Base-by-base conservation (phyloP, 2,797 vertebrate species). In the Diglossa cyanea region DNA sequence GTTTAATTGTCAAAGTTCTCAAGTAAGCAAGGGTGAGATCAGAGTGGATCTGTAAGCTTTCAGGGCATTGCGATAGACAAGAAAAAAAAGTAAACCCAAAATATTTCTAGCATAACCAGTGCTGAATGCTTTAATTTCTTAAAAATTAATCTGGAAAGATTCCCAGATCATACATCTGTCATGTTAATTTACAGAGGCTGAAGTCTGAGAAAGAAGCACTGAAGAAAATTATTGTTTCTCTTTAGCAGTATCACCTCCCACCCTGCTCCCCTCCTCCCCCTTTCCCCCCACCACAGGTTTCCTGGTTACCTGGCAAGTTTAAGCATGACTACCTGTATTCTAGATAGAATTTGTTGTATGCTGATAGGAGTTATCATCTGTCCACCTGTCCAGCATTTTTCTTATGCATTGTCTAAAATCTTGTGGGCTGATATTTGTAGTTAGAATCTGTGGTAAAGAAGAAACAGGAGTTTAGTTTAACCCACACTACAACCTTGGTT, bases 131-230 rank as follows among this genome's bases (percentile, higher is more conserved):
- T 92, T 95, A 93, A 95, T 97, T 95, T 97, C 95, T 96, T 95
- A 88, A 97, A 95, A 96, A 93, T 83, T 96, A 93, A 66, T 95
- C 94, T 96, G 96, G 96, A 97, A 94, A 92, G 90, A 73, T 96
- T 97, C 95, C 96, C 93, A 97, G 95, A 96, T 86, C 79, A 93
- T 97, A 95, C 96, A 97, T 97, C 96, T 97, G 96, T 95, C 95
- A 96, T 72, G 90, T 28, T 96, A 97, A 96, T 94, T 97, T 96
- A 92, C 95, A 96, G 94, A 95, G 93, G 88, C 89, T 91, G 86
- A 91, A 90, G 61, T 82, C 89, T 93, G 90, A 91, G 40, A 42
- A 58, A 94, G 83, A 90, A 90, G 50, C 42, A 66, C 57, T 86
- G 74, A 90, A 63, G 68, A 94, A 25, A 48, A 85, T 86, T 30